A percentile compares a stretch with the other conserved stretches of the same genome.
These are phyloP conservation scores for Helicoverpa assulta DNA, from an alignment of 2,888 invertebrate genomes.

Conservation along the genomic window DNA sequence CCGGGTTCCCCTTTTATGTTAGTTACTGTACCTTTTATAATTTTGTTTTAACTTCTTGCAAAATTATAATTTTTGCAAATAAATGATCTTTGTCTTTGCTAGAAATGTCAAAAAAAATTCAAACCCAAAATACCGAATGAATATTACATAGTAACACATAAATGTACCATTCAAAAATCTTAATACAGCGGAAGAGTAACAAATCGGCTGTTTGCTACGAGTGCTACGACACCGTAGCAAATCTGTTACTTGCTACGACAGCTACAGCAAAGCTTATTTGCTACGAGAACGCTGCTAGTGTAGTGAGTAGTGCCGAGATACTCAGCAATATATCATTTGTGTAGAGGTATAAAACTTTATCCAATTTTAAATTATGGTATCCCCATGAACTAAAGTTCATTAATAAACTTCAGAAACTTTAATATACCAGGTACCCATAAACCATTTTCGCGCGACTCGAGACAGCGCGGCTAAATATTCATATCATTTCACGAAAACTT, in stretches of 20 bases:
- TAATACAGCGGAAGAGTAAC: not conserved
- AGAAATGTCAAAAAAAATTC: not conserved
- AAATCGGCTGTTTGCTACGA: slow-evolving; percentile 10
- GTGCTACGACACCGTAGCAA: slow-evolving; percentile 17
- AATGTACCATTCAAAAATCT: not conserved
- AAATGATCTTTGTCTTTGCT: too few species aligned
- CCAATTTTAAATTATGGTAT: not conserved
- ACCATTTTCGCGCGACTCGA: slow-evolving; percentile 43
- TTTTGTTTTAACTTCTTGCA: not conserved
- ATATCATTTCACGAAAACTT: slow-evolving; percentile 70
- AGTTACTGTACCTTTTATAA: not conserved
- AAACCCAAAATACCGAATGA: not conserved
- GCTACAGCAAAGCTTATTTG: slow-evolving; percentile 23
- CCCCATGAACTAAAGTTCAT: slow-evolving; percentile 38
- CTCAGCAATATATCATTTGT: not conserved
- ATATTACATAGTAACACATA: not conserved
- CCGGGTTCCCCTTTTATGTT: slow-evolving; percentile 16
- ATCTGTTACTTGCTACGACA: slow-evolving; percentile 31
- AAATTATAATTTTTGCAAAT: too few species aligned
- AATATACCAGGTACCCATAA: slow-evolving; percentile 38
- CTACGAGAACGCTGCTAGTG: slow-evolving; percentile 12
- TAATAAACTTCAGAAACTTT: slow-evolving; percentile 39
- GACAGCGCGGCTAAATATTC: slow-evolving; percentile 71
- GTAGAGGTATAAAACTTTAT: too few species aligned
- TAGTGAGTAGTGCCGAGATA: not conserved